These are phyloP conservation scores for Epistrophe eligans DNA, from an alignment of 2,888 invertebrate genomes.

Conservation along the genomic window DNA sequence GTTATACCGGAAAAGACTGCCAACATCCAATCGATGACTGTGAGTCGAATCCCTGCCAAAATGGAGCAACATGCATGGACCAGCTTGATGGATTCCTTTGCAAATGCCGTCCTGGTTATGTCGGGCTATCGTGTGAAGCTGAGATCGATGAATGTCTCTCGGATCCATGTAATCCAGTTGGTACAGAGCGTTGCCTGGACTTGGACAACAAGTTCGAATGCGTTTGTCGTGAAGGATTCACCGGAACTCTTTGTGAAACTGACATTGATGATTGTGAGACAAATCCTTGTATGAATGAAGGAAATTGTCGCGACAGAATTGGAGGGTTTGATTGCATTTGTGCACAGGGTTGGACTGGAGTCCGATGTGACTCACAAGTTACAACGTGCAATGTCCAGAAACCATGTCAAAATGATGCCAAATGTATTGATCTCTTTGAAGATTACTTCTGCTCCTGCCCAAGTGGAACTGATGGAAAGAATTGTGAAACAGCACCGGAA, in stretches of 20 bases:
- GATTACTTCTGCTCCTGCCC: slow-evolving; percentile 88
- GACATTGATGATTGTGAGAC: slow-evolving; percentile 95
- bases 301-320: slow-evolving; percentile 93
- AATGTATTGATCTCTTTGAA: slow-evolving; percentile 95
- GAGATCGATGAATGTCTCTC: slow-evolving; percentile 96
- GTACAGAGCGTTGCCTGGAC: slow-evolving; percentile 95
- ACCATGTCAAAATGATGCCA: slow-evolving; percentile 97
- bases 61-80: slow-evolving; percentile 94
- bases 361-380: slow-evolving; percentile 93
- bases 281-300: slow-evolving; percentile 94
- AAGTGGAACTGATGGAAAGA: slow-evolving; percentile 97
- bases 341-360: slow-evolving; percentile 93
- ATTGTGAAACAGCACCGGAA: slow-evolving; percentile 98
- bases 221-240: slow-evolving; percentile 94
- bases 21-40: slow-evolving; percentile 98
- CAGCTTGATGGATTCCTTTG: slow-evolving; percentile 95
- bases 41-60: slow-evolving; percentile 94
- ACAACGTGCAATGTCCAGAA: slow-evolving; percentile 91
- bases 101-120: slow-evolving; percentile 96
- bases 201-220: slow-evolving; percentile 94
- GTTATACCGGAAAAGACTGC: slow-evolving; percentile 96
- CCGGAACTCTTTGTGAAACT: slow-evolving; percentile 92
- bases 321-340: slow-evolving; percentile 93
- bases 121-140: slow-evolving; percentile 96
- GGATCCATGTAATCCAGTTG: slow-evolving; percentile 95